Base-by-base conservation (phyloP, 2,888 invertebrate genomes). In the Tenthredo livida region DNA sequence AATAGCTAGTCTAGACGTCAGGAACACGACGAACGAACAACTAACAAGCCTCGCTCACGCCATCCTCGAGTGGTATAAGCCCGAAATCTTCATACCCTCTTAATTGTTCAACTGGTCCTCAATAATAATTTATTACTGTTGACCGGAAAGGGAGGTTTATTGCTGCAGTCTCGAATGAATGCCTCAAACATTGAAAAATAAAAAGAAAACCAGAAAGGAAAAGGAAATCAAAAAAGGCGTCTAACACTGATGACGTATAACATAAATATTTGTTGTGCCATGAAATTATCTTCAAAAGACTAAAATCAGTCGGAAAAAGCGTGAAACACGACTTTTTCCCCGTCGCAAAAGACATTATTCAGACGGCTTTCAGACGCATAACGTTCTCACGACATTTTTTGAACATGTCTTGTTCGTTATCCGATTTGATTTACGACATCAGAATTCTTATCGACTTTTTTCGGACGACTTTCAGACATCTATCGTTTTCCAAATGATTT, bases 1-100 rank as follows among this genome's bases (percentile, higher is more conserved):
- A 15, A 61, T 15, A 29, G 54, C 54, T 54, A 54, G 58, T 61
- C 58, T 61, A 80, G 58, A 80, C 58, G 80, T 61, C 80, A 80
- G 80, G 2, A 80, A 37, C 80, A 37, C 29, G 58, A 58, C 15
- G 58, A 17, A 50, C 58, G 37, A 61, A 50, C 61, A 40, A 80
- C 25, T 54, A 77, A 77, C 77, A 77, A 54, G 54, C 77, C 15
- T 29, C 29, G 15, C 15, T n/a, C 10, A 75, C 21, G 21, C 37
- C n/a, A 40, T 12, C n/a, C 47, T 25, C 17, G 54, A 54, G 50
- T 21, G 15, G 5, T 67, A 15, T 43, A 43, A n/a, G 17, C 70
- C 40, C 43, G 21, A 73, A 73, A 73, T 21, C 21, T 73, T 73
- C 43, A 40, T 25, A 61, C 21, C 43, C 43, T 12, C 40, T 40